Percentiles rank a stretch among this genome's conserved stretches.
Evolutionary conservation across 2,888 invertebrate species (phyloP).

Genomic region (Chrysomela aeneicollis): DNA sequence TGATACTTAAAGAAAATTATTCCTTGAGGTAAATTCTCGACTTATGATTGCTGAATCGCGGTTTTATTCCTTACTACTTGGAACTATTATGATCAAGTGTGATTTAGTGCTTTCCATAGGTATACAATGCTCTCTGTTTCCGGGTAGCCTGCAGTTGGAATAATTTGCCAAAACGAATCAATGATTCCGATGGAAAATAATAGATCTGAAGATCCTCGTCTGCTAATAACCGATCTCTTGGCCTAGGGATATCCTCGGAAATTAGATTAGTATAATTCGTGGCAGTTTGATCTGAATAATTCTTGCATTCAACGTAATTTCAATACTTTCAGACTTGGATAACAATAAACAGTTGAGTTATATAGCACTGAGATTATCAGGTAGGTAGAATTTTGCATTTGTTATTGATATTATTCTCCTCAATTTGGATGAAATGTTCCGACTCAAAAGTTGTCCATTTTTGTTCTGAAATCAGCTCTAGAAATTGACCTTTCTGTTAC

Average conservation of each 20-base stretch:
- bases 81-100: too few species aligned
- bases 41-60: background rate
- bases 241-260: conserved; percentile 4
- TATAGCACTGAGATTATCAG: background rate
- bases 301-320: background rate
- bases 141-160: background rate
- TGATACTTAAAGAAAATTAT: too few species aligned
- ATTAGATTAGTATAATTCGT: background rate
- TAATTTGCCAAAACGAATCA: conserved; percentile 5
- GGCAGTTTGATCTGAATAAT: background rate
- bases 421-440: too few species aligned
- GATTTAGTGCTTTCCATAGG: background rate
- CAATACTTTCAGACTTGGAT: background rate
- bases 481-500: too few species aligned
- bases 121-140: background rate
- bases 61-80: too few species aligned
- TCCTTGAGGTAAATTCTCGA: background rate
- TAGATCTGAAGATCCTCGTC: background rate
- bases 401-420: too few species aligned
- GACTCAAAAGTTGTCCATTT: too few species aligned
- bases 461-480: too few species aligned
- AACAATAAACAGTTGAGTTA: too few species aligned
- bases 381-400: background rate
- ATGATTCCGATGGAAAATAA: conserved; percentile 3
- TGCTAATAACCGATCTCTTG: background rate